Evolutionary conservation across 2,888 invertebrate genomes (phyloP).

Genomic region (Odontothrips loti): DNA sequence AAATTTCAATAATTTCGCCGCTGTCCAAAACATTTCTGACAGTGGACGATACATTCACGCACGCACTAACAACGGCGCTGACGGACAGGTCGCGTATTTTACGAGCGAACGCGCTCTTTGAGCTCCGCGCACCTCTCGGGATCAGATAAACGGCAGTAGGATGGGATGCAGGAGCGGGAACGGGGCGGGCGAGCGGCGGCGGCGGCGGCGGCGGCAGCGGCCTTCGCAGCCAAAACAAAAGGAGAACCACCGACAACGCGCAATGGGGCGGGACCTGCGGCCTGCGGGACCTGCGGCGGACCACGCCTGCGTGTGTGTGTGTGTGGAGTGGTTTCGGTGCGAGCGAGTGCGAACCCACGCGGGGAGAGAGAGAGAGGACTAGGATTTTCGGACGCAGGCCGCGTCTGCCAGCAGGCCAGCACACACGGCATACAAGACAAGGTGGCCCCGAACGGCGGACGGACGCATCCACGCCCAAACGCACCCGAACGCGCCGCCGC

Average conservation of each 20-base stretch:
- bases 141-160: background rate
- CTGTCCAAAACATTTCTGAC: no score
- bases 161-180: background rate
- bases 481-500: no score
- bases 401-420: background rate
- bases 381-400: background rate
- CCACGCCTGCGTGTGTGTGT: background rate
- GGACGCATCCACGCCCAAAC: no score
- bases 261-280: background rate
- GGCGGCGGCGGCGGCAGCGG: background rate
- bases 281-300: background rate
- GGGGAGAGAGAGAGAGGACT: background rate
- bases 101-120: no score
- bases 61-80: no score
- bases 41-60: no score
- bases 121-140: background rate
- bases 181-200: background rate
- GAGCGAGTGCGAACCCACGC: background rate
- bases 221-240: conserved; percentile 19
- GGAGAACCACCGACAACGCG: background rate
- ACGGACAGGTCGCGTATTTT: background rate
- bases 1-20: no score
- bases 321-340: background rate
- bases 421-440: background rate
- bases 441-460: background rate